Evolutionary conservation across 2,113 vertebrate species (phyloP), one percentile per base, ranked within the genome.

Genomic region (Macquaria ambigua): DNA sequence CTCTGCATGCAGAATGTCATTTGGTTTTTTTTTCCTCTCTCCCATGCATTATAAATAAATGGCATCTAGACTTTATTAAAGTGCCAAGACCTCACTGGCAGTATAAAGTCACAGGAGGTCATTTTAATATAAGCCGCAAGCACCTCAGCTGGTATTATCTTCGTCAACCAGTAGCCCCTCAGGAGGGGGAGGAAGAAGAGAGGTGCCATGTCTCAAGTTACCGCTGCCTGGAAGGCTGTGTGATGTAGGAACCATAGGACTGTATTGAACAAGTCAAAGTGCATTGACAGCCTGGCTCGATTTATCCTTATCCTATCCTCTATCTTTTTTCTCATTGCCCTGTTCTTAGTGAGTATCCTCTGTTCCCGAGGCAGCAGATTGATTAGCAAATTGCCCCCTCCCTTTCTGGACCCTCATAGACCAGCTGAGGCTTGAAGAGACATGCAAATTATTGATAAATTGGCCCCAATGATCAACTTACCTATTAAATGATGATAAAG

Each of bases 81-180:
- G 91, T 86, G 83, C 86, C 68, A 77, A 73, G 82, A 86, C 93
- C 92, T 95, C 90, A 92, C 90, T 90, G 87, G 79, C 82, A 84
- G 93, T 85, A 84, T 91, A 91, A 94, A 92, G 94, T 94, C 92
- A 94, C 87, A 84, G 90, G 92, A 94, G 94, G 95, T 96, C 94
- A 94, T 95, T 95, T 94, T 95, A 96, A 95, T 96, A 96, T 95
- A 81, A 95, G 92, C 93, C 88, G 82, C 88, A 78, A 89, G 82
- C 87, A 74, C 89, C 86, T 80, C 41, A 41, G 83, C 74, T 87
- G 90, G 90, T 94, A 95, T 95, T 95, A 94, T 96, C 95, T 95
- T 91, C 78, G 84, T 93, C 93, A 93, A 94, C 92, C 94, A 92
- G 93, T 89, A 86, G 90, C 91, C 93, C 94, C 90, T 76, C 39